These are phyloP conservation scores for Leptopterna dolabrata DNA, from an alignment of 2,888 invertebrate genomes.

Conservation along the genomic window DNA sequence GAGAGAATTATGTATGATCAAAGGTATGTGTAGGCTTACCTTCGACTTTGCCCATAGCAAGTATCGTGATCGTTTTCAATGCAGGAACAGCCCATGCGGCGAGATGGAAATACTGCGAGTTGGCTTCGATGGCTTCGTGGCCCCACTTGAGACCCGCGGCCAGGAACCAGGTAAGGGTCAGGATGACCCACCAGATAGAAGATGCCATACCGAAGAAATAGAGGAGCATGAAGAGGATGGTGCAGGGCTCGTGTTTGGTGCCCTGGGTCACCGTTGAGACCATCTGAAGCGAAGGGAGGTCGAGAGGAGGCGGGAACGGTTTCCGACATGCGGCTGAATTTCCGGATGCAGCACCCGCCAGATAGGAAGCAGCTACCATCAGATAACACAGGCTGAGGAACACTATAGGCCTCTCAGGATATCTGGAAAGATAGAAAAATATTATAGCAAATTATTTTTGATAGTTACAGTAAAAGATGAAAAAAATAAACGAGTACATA, in stretches of 20 bases:
- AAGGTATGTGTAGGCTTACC: constrained; percentile 70
- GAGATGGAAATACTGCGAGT: constrained; percentile 96
- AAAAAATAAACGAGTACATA: not conserved
- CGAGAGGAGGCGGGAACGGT: constrained; percentile 69
- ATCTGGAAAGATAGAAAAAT: constrained; percentile 27
- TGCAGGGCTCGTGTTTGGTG: constrained; percentile 85
- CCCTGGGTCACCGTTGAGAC: constrained; percentile 90
- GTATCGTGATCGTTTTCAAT: constrained; percentile 92
- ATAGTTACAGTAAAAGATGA: not conserved
- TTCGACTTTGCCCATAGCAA: constrained; percentile 96
- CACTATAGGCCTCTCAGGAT: constrained; percentile 97
- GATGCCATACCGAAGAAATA: constrained; percentile 98
- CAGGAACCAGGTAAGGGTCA: constrained; percentile 96
- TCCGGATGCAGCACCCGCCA: constrained; percentile 85
- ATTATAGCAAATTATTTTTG: not conserved
- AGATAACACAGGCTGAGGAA: constrained; percentile 96
- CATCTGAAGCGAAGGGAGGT: constrained; percentile 78
- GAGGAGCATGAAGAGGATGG: constrained; percentile 94
- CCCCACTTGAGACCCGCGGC: constrained; percentile 98
- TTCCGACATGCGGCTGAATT: constrained; percentile 67
- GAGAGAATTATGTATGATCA: not conserved
- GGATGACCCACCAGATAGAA: constrained; percentile 97
- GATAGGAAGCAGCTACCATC: constrained; percentile 92
- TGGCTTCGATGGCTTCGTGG: constrained; percentile 96
- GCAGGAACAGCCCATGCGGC: constrained; percentile 99